Evolutionary conservation across 1,140 invertebrate genomes (phyloP), one percentile per base, ranked within the genome.

Genomic region (Cydia strobilella): DNA sequence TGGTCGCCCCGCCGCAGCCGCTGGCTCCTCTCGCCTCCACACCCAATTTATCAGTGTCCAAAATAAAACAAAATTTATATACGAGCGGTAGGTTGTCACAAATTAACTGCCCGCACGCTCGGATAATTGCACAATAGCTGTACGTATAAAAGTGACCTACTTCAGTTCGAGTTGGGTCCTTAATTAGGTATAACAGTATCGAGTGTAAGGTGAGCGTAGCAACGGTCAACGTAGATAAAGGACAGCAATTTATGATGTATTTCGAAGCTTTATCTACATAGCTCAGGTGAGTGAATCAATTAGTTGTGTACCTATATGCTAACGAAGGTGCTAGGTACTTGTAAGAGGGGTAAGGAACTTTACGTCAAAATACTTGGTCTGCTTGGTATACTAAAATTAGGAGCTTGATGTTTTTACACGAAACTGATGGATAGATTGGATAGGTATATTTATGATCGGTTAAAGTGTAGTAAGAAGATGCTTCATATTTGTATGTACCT

Each of bases 41-140:
- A 83, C 79, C 82, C 87, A 89, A 87, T 89, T 88, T 88, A 77
- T 83, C 80, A 79, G 79, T 78, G 79, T 79, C 73, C 78, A 76
- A 81, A 79, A 84, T 87, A 84, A 84, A 85, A 86, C 81, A 84
- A 79, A 82, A 81, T 80, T 77, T 42, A 73, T 73, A 48, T 51
- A 74, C 54, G 73, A 31, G 65, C 25, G 15, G 39, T 35, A 48
- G 27, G 42, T 73, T 73, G 42, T 73, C 72, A 54, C 42, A 25
- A 73, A 73, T 73, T 73, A 73, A 69, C 65, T 69, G 31, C 15
- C 65, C 65, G n/a, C 65, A 39, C 27, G 65, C 4, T 35, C n/a
- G 65, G 25, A 69, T 69, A 69, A 69, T 69, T 69, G 31, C 65
- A 69, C n/a, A 42, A 69, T 69, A 69, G 31, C 25, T 66, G 45